A percentile compares a stretch with the other conserved stretches of the same genome.
Evolutionary conservation across 2,797 vertebrate genomes (phyloP).

Genomic region (Cirrhinus molitorella): DNA sequence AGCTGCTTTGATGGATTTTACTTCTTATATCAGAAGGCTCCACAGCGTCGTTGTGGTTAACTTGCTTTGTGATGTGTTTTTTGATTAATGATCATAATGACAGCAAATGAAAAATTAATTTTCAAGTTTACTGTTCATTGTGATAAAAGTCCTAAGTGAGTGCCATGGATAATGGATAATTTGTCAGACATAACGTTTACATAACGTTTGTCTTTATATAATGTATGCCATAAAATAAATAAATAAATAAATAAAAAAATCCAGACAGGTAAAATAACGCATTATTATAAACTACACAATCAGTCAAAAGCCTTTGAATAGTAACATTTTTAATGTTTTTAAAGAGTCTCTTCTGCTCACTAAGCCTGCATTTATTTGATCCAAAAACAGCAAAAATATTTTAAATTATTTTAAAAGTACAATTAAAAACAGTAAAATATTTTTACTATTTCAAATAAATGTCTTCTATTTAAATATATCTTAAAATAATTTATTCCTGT

Average conservation of each 20-base stretch:
- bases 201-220: not conserved
- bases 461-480: too few species aligned
- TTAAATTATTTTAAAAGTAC: too few species aligned
- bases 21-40: not conserved
- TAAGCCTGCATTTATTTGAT: too few species aligned
- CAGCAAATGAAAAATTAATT: not conserved
- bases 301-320: too few species aligned
- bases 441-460: too few species aligned
- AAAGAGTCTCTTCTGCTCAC: too few species aligned
- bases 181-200: too few species aligned
- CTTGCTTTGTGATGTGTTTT: not conserved
- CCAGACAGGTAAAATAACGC: not conserved
- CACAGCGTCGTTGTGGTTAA: not conserved
- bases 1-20: not conserved
- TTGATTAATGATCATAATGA: not conserved
- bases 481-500: too few species aligned
- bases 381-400: too few species aligned
- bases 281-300: not conserved
- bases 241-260: not conserved
- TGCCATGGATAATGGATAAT: fast-evolving
- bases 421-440: too few species aligned
- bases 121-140: not conserved
- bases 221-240: not conserved
- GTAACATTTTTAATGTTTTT: too few species aligned
- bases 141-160: not conserved